These are phyloP conservation scores for Microctenopoma stevenorrisi DNA, from an alignment of 2,797 vertebrate species.

Conservation along the genomic window DNA sequence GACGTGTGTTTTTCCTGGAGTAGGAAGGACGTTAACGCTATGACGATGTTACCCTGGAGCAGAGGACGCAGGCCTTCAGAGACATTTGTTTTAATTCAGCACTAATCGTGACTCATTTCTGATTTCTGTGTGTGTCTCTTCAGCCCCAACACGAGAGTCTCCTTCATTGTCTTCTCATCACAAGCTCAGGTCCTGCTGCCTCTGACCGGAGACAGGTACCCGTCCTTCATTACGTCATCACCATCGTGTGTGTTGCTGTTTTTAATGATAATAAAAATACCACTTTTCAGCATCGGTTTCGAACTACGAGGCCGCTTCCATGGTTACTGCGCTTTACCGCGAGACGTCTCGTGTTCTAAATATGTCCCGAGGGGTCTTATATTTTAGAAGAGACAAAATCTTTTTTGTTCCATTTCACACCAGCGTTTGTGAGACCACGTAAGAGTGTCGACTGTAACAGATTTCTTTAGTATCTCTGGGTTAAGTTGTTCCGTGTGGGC, in stretches of 20 bases:
- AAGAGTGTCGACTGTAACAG: neutral
- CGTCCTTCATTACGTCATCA: neutral
- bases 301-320: neutral
- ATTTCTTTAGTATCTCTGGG: neutral
- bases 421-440: neutral
- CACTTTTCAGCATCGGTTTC: neutral
- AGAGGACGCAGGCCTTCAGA: too few species aligned
- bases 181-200: conserved; percentile 85
- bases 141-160: conserved; percentile 93
- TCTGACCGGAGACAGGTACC: conserved; percentile 94
- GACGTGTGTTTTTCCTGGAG: too few species aligned
- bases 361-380: neutral
- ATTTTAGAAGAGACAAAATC: neutral
- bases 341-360: neutral
- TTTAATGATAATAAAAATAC: neutral
- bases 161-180: conserved; percentile 94
- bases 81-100: neutral
- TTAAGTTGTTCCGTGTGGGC: neutral
- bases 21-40: too few species aligned
- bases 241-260: neutral
- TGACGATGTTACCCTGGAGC: too few species aligned
- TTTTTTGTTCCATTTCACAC: neutral
- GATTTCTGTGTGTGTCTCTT: conserved; percentile 16
- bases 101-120: neutral
- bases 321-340: neutral